Evolutionary conservation across 2,113 vertebrate genomes (phyloP).

Genomic region (Lophius piscatorius): DNA sequence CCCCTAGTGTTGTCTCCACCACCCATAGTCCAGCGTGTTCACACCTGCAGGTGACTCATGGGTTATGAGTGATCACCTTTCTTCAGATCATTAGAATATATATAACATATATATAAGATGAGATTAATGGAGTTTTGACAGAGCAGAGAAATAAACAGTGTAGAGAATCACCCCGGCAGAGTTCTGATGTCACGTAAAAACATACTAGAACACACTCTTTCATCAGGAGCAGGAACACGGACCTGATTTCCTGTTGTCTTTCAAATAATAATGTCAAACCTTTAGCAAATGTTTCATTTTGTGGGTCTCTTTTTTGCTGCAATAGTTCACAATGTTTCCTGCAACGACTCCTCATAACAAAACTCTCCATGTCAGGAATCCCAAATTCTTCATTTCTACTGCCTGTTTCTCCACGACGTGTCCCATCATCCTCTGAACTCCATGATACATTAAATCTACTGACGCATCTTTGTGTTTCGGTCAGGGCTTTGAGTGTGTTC

Average conservation of each 20-base stretch:
- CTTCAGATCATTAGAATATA: too few relatives aligned
- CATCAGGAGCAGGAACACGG: too few relatives aligned
- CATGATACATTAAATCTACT: neutral
- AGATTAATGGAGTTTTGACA: neutral
- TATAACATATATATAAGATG: too few relatives aligned
- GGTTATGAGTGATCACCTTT: neutral
- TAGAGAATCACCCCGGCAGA: too few relatives aligned
- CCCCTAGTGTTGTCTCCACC: conserved; percentile 67
- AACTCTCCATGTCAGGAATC: neutral
- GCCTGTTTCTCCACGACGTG: neutral
- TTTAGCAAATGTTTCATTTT: neutral
- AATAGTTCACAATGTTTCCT: too few relatives aligned
- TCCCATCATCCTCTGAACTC: neutral
- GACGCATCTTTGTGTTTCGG: conserved; percentile 19
- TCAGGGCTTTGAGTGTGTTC: neutral
- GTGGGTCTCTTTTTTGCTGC: neutral
- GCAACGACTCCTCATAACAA: too few relatives aligned
- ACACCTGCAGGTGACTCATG: conserved; percentile 15
- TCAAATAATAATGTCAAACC: neutral
- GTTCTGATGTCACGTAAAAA: too few relatives aligned
- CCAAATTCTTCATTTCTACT: neutral
- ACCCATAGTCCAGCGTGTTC: conserved; percentile 4
- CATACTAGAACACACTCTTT: too few relatives aligned
- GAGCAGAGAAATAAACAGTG: too few relatives aligned
- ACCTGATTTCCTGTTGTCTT: conserved; percentile 4